Base-by-base conservation (phyloP, 2,888 invertebrate species). In the Mythimna ferrago region DNA sequence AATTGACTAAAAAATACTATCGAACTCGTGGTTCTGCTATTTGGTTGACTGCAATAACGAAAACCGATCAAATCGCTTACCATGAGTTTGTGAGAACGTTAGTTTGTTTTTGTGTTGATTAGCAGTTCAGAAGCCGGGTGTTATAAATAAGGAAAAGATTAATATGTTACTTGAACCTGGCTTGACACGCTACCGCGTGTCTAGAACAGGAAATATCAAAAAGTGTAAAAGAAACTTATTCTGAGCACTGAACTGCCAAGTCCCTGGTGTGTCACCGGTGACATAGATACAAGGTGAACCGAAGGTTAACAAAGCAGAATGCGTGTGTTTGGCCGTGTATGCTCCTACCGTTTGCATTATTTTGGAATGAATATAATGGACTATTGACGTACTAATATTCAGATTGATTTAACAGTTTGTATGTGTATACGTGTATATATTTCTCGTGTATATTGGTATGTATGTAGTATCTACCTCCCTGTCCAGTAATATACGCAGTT, bases 291-390 rank as follows among this genome's bases (percentile, higher is more conserved):
- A 53, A 54, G 41, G 62, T 70, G 70, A 73, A 57, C 66, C 66
- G 53, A 68, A 58, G 62, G 72, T 66, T 41, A 44, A 62, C 71
- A 56, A 32, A 56, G 57, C 68, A 73, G 76, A 66, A 83, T 84
- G 87, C 73, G 87, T 86, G 82, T 83, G 80, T 82, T 78, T 66
- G 73, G 75, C 73, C 72, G 77, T 76, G 85, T 81, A 32, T 82
- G 85, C 83, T 64, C 67, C 62, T 64, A 63, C 51, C 60, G 69
- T 72, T 66, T 85, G 88, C 84, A 84, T 86, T 84, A 81, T 84
- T 86, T 86, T 82, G 84, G 84, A 87, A 85, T 87, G 86, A 81
- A 82, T 81, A 82, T 76, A 79, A 82, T 85, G 78, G 72, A 84
- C 78, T 74, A 83, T 76, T 79, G 84, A 84, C 77, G 38, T 69